Conservation (phyloP, 2,113 vertebrate genomes). For the Myotis brandtii region DNA sequence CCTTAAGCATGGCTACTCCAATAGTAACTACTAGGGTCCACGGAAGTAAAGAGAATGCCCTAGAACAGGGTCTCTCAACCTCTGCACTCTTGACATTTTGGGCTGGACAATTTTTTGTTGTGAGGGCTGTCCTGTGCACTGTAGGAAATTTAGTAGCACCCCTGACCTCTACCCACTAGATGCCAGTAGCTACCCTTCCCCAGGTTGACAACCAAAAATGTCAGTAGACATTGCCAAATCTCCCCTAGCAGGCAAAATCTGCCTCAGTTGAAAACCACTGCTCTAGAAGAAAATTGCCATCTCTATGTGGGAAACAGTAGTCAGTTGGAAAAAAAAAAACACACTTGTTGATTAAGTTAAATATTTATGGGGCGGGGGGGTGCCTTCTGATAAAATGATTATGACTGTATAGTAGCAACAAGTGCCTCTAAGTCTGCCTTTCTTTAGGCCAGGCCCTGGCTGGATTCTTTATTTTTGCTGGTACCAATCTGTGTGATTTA, state of each 20-base stretch:
- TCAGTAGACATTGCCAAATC: neutral
- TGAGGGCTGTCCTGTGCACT: neutral
- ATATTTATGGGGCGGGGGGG: slow-evolving; percentile 1
- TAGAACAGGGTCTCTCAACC: neutral
- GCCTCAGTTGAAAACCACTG: slow-evolving; percentile 1
- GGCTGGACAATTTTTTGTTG: neutral
- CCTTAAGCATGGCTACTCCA: neutral
- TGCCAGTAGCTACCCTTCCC: neutral
- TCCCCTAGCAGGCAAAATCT: neutral
- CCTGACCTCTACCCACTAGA: neutral
- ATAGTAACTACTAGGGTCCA: neutral
- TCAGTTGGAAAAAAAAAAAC: neutral
- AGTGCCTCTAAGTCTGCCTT: neutral
- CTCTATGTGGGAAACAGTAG: neutral
- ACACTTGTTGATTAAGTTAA: slow-evolving; percentile 35
- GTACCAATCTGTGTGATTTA: slow-evolving; percentile 3
- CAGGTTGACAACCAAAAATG: neutral
- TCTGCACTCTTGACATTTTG: neutral
- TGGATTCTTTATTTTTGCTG: slow-evolving; percentile 56
- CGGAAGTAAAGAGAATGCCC: neutral
- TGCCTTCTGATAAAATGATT: slow-evolving; percentile 46
- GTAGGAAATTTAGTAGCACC: slow-evolving; percentile 19
- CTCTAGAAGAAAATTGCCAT: slow-evolving; percentile 22
- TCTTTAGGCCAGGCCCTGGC: neutral
- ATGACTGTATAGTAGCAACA: slow-evolving; percentile 21